Conservation (phyloP, 2,888 invertebrate genomes). For the Xanthostigma xanthostigma region DNA sequence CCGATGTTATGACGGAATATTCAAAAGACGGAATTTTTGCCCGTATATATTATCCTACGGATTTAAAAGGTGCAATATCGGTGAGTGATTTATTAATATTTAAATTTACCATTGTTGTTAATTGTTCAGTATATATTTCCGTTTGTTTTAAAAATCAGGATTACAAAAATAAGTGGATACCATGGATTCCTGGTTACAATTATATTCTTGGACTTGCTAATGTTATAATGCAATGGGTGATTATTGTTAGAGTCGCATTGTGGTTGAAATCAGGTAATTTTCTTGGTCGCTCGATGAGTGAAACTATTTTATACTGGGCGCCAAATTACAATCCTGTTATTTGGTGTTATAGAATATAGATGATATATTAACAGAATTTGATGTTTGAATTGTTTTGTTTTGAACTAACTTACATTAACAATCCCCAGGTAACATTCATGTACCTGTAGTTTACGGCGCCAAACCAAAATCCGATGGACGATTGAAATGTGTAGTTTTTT, state of each 20-base stretch:
- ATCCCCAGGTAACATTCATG: constrained; percentile 28
- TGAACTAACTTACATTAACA: neutral
- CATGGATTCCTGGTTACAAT: constrained; percentile 37
- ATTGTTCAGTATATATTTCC: neutral
- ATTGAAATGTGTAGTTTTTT: constrained; percentile 43
- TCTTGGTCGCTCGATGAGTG: too few species aligned
- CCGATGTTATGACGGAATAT: constrained; percentile 40
- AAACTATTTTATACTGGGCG: too few species aligned
- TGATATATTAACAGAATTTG: neutral
- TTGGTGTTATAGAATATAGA: too few species aligned
- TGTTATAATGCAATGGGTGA: constrained; percentile 25
- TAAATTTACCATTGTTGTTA: neutral
- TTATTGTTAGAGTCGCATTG: constrained; percentile 22
- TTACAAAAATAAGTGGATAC: constrained; percentile 32
- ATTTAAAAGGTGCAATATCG: constrained; percentile 25
- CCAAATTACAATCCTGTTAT: too few species aligned
- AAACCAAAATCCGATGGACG: constrained; percentile 24
- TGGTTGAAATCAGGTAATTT: constrained; percentile 23
- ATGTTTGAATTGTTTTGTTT: neutral
- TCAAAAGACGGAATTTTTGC: constrained; percentile 35
- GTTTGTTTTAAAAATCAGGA: constrained; percentile 23
- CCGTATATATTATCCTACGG: constrained; percentile 41
- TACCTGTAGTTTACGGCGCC: constrained; percentile 36
- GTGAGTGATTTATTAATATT: constrained; percentile 19
- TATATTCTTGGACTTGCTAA: constrained; percentile 36